A percentile compares a stretch with the other conserved stretches of the same genome.
Conservation (phyloP, 2,888 invertebrate species). For the Chymomyza caudatula region DNA sequence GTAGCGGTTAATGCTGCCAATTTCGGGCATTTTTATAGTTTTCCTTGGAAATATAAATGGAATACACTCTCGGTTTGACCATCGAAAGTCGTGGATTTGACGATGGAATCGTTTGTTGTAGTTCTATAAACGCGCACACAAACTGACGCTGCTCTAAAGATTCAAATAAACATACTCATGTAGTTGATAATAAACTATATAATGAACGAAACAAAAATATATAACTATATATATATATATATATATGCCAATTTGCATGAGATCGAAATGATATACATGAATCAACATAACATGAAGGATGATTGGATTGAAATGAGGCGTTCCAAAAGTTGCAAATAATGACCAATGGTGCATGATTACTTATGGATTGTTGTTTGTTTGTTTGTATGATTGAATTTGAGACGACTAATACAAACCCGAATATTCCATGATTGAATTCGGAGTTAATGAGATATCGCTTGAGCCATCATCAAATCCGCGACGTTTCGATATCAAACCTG, state of each 20-base stretch:
- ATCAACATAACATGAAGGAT: neutral
- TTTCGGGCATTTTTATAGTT: conserved; percentile 11
- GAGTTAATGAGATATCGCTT: conserved; percentile 91
- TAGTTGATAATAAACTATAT: neutral
- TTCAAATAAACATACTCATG: conserved; percentile 1
- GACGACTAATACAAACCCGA: conserved; percentile 81
- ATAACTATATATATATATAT: conserved; percentile 1
- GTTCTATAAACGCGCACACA: conserved; percentile 30
- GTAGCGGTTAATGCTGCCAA: conserved; percentile 39
- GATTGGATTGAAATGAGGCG: conserved; percentile 22
- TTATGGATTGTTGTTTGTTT: conserved; percentile 20
- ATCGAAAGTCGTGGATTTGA: conserved; percentile 69
- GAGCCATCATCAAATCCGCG: conserved; percentile 86
- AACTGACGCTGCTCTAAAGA: conserved; percentile 36
- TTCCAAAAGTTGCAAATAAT: conserved; percentile 22
- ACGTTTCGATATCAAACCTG: conserved; percentile 86
- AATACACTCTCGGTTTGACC: conserved; percentile 52
- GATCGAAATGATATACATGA: neutral
- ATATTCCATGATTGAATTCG: conserved; percentile 92
- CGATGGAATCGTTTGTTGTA: conserved; percentile 41
- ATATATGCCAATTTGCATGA: neutral
- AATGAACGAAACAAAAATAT: conserved; percentile 19
- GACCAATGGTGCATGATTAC: conserved; percentile 15
- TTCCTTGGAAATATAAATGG: conserved; percentile 5
- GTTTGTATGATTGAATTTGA: conserved; percentile 39